Conservation (phyloP, 2,888 invertebrate species). For the Teinopalpus imperialis region DNA sequence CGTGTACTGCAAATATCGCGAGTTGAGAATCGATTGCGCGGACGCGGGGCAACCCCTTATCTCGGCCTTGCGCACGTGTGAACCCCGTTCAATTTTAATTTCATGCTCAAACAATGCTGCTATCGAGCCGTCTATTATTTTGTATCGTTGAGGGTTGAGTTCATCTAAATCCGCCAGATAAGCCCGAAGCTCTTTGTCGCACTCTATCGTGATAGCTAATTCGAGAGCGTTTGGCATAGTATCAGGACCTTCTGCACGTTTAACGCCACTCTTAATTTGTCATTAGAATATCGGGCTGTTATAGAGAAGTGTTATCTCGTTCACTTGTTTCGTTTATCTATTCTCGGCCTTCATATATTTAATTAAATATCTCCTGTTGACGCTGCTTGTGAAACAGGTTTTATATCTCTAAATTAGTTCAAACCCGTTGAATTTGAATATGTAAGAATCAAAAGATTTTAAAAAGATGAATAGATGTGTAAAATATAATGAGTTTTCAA, state of each 20-base stretch:
- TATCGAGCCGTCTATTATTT: conserved; percentile 79
- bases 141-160: conserved; percentile 76
- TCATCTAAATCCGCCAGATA: conserved; percentile 79
- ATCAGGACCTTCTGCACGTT: conserved; percentile 34
- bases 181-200: conserved; percentile 73
- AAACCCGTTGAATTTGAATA: conserved; percentile 52
- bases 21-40: conserved; percentile 66
- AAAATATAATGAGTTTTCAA: too few relatives aligned
- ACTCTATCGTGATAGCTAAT: conserved; percentile 70
- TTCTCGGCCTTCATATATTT: conserved; percentile 51
- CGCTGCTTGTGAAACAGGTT: conserved; percentile 39
- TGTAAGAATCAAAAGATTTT: conserved; percentile 35
- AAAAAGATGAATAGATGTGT: too few relatives aligned
- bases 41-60: conserved; percentile 69
- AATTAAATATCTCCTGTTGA: conserved; percentile 47
- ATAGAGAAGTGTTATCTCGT: conserved; percentile 50
- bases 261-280: conserved; percentile 56
- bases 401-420: conserved; percentile 48
- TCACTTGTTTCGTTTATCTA: conserved; percentile 46
- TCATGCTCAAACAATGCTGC: conserved; percentile 82
- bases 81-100: conserved; percentile 81
- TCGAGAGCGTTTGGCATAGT: conserved; percentile 43
- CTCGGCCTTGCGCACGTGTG: conserved; percentile 77
- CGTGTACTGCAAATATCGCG: conserved; percentile 56
- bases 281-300: conserved; percentile 62